phyloP scores from a whole-genome alignment of 2,113 vertebrate species.

The Dissostichus mawsoni region DNA sequence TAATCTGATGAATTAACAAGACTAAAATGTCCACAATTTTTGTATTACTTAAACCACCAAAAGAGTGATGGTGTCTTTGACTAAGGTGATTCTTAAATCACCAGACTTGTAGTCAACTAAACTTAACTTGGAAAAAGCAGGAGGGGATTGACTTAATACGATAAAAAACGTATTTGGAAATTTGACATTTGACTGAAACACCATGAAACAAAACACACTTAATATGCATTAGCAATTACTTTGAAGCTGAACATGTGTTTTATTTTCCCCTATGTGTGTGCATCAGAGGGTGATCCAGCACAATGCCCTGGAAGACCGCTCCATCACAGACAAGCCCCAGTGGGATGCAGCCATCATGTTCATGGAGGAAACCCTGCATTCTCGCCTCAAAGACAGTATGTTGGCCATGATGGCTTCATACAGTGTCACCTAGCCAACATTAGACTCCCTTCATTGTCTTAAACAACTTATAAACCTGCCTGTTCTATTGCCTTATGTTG shows the following conservation, averaged over 20 bases:
- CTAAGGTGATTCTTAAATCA: too few relatives aligned
- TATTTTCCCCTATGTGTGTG: conserved; percentile 6
- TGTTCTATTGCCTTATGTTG: background rate
- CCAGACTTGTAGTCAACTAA: too few relatives aligned
- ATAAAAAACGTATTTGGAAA: too few relatives aligned
- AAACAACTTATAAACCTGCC: background rate
- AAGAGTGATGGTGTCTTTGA: too few relatives aligned
- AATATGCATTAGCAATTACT: background rate
- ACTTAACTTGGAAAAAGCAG: too few relatives aligned
- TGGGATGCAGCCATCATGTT: conserved; percentile 99
- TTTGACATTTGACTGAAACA: too few relatives aligned
- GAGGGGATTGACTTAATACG: too few relatives aligned
- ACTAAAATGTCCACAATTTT: too few relatives aligned
- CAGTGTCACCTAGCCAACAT: background rate
- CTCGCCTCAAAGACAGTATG: conserved; percentile 96
- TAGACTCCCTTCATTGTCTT: background rate
- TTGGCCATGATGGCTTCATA: conserved; percentile 13
- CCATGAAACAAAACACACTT: background rate
- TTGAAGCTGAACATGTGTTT: background rate
- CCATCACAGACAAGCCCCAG: conserved; percentile 97
- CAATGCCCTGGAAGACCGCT: conserved; percentile 97
- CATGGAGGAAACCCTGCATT: conserved; percentile 96
- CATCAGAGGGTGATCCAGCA: conserved; percentile 96
- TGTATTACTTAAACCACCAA: too few relatives aligned
- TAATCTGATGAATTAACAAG: too few relatives aligned